Evolutionary conservation across 2,888 invertebrate genomes (phyloP), one percentile per base, ranked within the genome.

Genomic region (Mesochorus sp.): DNA sequence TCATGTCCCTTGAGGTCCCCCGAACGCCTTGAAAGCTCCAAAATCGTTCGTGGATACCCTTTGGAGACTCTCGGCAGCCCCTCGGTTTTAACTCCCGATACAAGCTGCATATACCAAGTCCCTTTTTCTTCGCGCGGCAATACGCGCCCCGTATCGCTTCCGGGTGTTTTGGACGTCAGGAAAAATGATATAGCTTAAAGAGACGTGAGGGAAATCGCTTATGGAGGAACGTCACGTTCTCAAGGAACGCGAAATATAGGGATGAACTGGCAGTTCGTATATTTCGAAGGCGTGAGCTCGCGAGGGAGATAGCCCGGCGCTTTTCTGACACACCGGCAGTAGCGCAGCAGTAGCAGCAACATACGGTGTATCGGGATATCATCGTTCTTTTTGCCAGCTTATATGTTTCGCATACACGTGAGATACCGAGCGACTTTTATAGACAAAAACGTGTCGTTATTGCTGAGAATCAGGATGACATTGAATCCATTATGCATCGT

Each of bases 131-230:
- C n/a, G n/a, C n/a, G n/a, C 28, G 10, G 6, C 47, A 51, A 72
- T 55, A 24, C 8, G n/a, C n/a, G n/a, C n/a, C n/a, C n/a, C 34
- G 14, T 39, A 47, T 61, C 21, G 31, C 47, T 62, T 42, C 6
- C 39, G 55, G 39, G 28, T 66, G 59, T 10, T 53, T 59, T 8
- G 42, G 21, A 49, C 67, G 81, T 83, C 80, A 82, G 78, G 81
- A 81, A 84, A 87, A 84, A 87, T 87, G 87, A 87, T 86, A 83
- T 86, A 86, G 87, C 84, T 85, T 79, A 83, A 86, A 85, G 85
- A 80, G 85, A 87, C 87, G 87, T 86, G 87, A 86, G 84, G 72
- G 66, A 84, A 85, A 87, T 87, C 79, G 81, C 75, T 82, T 80
- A 66, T 68, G 82, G 82, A 80, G 24, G 19, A 59, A 34, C 57